Evolutionary conservation across 1,140 invertebrate genomes (phyloP), one percentile per base, ranked within the genome.

Genomic region (Drosophila auraria): DNA sequence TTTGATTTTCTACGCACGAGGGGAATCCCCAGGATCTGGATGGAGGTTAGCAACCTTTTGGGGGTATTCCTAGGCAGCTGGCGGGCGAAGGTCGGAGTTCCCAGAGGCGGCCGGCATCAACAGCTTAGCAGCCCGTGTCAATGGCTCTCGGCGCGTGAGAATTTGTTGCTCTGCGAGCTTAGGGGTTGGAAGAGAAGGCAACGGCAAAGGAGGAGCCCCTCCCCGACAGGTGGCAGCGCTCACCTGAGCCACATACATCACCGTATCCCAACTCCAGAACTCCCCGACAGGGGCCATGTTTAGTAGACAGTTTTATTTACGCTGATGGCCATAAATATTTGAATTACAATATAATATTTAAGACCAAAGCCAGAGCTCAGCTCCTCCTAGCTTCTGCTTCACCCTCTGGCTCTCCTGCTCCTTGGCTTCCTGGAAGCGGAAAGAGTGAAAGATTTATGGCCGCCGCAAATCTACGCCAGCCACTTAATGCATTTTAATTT

Each of bases 271-370:
- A 12, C 60, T 20, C 60, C 27, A 17, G 62, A 25, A 38, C 25
- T 47, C 30, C 20, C 51, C 27, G 25, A n/a, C 27, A 15, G 44
- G 23, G 51, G 45, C 56, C 77, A 47, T 72, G 81, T 74, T 89
- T 82, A 80, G 79, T 83, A 90, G 78, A 89, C 86, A 89, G 75
- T 91, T 90, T 89, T 89, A 90, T 89, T 89, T 90, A 84, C 86
- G 87, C 78, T 89, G 86, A 90, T 89, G 82, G 82, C 87, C 82
- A 89, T 89, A 89, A 90, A 89, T 90, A 89, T 89, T 89, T 89
- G 86, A 89, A 89, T 89, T 89, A 89, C 86, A 89, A 91, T 90
- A 90, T 89, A 90, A 90, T 89, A 90, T 89, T 91, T 89, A 90
- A 89, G 86, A 63, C 63, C 72, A 45, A 78, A 83, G 80, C 63